Evolutionary conservation across 2,888 invertebrate genomes (phyloP).

Genomic region (Tinea trinotella): DNA sequence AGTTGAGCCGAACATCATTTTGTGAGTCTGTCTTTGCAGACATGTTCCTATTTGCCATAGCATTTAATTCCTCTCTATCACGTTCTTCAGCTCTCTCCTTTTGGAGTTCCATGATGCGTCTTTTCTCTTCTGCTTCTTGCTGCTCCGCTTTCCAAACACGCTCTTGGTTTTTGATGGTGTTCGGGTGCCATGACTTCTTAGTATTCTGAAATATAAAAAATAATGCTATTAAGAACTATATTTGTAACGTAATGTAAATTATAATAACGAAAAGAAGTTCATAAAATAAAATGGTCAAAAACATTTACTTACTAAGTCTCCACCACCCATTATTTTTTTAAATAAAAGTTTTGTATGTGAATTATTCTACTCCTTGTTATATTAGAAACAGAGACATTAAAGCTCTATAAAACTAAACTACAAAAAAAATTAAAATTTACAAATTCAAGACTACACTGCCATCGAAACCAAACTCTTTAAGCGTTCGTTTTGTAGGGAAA

Average conservation of each 20-base stretch:
- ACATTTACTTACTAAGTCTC: slow-evolving; percentile 48
- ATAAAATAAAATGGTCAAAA: neutral
- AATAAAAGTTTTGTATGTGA: no score
- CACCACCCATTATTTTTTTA: slow-evolving; percentile 56
- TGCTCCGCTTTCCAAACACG: slow-evolving; percentile 85
- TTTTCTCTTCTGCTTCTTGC: slow-evolving; percentile 78
- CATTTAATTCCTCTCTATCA: slow-evolving; percentile 76
- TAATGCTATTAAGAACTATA: neutral
- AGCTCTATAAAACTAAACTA: no score
- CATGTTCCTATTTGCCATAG: slow-evolving; percentile 69
- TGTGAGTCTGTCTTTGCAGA: slow-evolving; percentile 33
- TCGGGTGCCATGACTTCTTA: slow-evolving; percentile 87
- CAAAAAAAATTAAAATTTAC: no score
- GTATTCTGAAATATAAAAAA: slow-evolving; percentile 68
- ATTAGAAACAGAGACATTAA: no score
- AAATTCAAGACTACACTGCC: no score
- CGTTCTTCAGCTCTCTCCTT: slow-evolving; percentile 78
- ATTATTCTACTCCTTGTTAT: no score
- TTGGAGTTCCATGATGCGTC: slow-evolving; percentile 77
- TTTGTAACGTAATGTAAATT: neutral
- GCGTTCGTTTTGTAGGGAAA: no score
- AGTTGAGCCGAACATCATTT: slow-evolving; percentile 79
- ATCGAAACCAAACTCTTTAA: no score
- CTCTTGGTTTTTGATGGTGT: slow-evolving; percentile 82
- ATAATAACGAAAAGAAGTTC: neutral